These are phyloP conservation scores for Stigmatopora argus DNA, from an alignment of 2,113 vertebrate species.

Conservation along the genomic window DNA sequence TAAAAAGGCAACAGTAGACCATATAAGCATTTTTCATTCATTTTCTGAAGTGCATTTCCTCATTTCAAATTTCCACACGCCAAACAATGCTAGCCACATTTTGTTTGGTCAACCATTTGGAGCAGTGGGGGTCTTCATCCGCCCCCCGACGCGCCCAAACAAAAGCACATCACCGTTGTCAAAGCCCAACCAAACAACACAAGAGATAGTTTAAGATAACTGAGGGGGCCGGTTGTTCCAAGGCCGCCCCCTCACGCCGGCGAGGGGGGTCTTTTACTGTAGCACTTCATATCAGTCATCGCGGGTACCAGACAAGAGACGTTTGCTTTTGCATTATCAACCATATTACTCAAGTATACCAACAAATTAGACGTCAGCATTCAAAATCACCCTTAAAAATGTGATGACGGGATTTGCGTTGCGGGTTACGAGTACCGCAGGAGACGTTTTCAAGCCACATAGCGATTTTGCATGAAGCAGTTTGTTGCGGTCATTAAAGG, in stretches of 20 bases:
- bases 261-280: constrained; percentile 33
- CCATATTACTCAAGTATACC: constrained; percentile 34
- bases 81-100: neutral
- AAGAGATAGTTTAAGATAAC: constrained; percentile 54
- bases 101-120: constrained; percentile 39
- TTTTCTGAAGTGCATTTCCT: too few species aligned
- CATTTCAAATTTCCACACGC: neutral
- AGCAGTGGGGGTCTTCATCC: constrained; percentile 27
- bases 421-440: constrained; percentile 28
- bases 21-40: too few species aligned
- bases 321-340: constrained; percentile 41
- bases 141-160: constrained; percentile 41
- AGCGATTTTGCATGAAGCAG: constrained; percentile 30
- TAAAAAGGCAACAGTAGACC: too few species aligned
- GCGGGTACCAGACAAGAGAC: constrained; percentile 44
- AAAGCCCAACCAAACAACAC: constrained; percentile 50
- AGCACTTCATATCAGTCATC: constrained; percentile 57
- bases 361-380: constrained; percentile 11
- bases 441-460: constrained; percentile 17
- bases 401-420: neutral
- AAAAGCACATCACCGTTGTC: constrained; percentile 42
- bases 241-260: constrained; percentile 53
- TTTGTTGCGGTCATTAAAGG: constrained; percentile 41
- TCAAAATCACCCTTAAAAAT: constrained; percentile 13
- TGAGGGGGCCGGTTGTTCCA: constrained; percentile 53